Percentiles rank a stretch among this genome's conserved stretches.
Conservation (phyloP, 2,888 invertebrate species). For the Drosophila falleni region DNA sequence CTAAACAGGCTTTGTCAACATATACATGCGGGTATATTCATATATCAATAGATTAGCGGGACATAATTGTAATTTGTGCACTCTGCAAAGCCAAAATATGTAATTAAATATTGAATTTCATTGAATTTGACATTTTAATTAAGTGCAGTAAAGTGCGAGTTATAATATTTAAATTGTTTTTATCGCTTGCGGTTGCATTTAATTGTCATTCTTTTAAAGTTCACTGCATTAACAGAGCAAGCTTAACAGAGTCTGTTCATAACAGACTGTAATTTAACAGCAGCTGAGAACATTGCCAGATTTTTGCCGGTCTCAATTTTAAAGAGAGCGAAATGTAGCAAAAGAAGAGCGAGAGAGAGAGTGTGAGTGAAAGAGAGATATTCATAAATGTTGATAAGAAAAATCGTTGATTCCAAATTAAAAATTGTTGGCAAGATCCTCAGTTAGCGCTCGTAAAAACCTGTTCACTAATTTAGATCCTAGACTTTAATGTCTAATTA, state of each 20-base stretch:
- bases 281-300: slow-evolving; percentile 5
- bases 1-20: slow-evolving; percentile 53
- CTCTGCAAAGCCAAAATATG: slow-evolving; percentile 26
- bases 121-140: slow-evolving; percentile 68
- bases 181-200: slow-evolving; percentile 21
- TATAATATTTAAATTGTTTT: slow-evolving; percentile 11
- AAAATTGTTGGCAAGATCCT: slow-evolving; percentile 40
- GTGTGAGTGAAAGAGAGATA: slow-evolving; percentile 11
- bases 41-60: slow-evolving; percentile 33
- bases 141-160: slow-evolving; percentile 28
- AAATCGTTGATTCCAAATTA: slow-evolving; percentile 48
- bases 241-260: slow-evolving; percentile 25
- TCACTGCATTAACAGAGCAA: slow-evolving; percentile 2
- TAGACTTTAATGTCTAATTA: slow-evolving; percentile 58
- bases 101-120: slow-evolving; percentile 51
- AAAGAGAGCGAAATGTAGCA: background rate
- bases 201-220: slow-evolving; percentile 6
- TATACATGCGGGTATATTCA: background rate
- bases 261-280: slow-evolving; percentile 26
- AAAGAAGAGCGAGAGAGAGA: slow-evolving; percentile 8
- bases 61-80: slow-evolving; percentile 20
- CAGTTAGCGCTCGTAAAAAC: slow-evolving; percentile 23
- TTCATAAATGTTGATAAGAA: slow-evolving; percentile 28
- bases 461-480: slow-evolving; percentile 48
- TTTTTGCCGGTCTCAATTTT: slow-evolving; percentile 36